Evolutionary conservation across 2,113 vertebrate species (phyloP).

Genomic region (Pteruthius melanotis): DNA sequence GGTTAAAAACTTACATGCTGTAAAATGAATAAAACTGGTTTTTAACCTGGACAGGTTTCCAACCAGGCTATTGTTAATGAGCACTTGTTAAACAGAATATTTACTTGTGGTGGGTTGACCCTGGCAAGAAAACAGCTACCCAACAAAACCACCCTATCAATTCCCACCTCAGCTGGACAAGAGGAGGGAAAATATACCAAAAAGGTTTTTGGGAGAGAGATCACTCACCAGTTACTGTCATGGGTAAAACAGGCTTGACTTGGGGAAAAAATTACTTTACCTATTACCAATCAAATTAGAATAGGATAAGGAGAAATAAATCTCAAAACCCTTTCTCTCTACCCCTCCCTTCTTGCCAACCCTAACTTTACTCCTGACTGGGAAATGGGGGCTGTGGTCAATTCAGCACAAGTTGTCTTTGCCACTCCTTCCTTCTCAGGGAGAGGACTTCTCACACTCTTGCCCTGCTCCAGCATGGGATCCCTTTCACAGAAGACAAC

Average conservation of each 20-base stretch:
- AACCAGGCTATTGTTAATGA: not conserved
- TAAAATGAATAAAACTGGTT: not conserved
- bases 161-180: not conserved
- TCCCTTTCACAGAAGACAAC: not conserved
- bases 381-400: accelerated
- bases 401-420: not conserved
- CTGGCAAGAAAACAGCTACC: not conserved
- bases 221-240: not conserved
- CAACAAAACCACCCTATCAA: not conserved
- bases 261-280: not conserved
- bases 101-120: not conserved
- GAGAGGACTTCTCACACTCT: not conserved
- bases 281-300: not conserved
- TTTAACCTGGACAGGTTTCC: not conserved
- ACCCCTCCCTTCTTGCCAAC: not conserved
- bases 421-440: accelerated
- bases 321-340: not conserved
- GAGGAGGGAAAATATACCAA: not conserved
- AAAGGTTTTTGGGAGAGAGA: not conserved
- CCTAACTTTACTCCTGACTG: not conserved
- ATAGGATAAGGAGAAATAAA: not conserved
- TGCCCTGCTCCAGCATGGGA: not conserved
- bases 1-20: not conserved
- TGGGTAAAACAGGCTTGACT: not conserved
- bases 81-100: not conserved